These are phyloP conservation scores for Sorex araneus DNA, from an alignment of 2,113 vertebrate genomes.

Conservation along the genomic window DNA sequence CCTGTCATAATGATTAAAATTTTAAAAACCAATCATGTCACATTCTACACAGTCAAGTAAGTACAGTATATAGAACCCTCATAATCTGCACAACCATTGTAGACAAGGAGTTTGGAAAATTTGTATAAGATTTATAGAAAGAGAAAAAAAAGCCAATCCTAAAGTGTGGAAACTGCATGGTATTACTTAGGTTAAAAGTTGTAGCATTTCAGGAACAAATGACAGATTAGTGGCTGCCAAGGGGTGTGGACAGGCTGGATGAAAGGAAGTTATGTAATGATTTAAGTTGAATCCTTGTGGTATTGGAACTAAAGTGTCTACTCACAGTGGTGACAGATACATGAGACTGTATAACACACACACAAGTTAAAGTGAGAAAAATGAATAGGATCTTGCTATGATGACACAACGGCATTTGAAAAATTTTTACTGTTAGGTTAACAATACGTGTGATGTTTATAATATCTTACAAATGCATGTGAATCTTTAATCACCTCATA, in stretches of 20 bases:
- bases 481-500: neutral
- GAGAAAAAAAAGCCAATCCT: neutral
- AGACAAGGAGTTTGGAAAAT: neutral
- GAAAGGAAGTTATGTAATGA: neutral
- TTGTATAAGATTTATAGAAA: neutral
- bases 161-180: neutral
- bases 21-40: neutral
- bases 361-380: too few species aligned
- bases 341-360: neutral
- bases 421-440: neutral
- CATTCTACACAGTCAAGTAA: neutral
- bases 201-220: neutral
- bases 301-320: too few species aligned
- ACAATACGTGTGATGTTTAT: neutral
- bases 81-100: neutral
- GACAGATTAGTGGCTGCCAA: neutral
- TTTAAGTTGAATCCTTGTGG: neutral
- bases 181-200: neutral
- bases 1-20: neutral
- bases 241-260: neutral
- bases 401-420: neutral
- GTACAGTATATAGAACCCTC: fast-evolving
- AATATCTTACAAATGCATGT: neutral
- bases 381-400: neutral
- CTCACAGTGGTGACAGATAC: neutral